phyloP scores from a whole-genome alignment of 2,888 invertebrate genomes.

The Phyllotreta striolata region DNA sequence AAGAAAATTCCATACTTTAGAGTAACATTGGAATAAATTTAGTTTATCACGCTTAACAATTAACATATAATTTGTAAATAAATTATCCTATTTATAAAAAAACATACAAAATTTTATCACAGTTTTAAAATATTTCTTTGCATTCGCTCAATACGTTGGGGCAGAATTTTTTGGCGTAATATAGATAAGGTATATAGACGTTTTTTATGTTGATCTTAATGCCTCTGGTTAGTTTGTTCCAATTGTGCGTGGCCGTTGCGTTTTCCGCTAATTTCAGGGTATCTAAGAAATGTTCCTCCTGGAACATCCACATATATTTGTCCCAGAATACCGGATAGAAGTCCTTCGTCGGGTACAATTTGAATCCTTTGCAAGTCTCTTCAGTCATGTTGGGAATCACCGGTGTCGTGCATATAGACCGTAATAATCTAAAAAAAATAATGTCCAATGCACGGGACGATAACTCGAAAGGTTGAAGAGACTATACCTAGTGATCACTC shows the following conservation, averaged over 20 bases:
- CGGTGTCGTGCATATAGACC: no score
- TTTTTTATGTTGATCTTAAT: constrained; percentile 56
- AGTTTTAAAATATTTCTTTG: constrained; percentile 50
- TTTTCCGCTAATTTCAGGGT: neutral
- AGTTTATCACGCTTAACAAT: no score
- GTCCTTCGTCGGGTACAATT: constrained; percentile 65
- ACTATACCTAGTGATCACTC: no score
- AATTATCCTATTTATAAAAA: neutral
- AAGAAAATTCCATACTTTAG: no score
- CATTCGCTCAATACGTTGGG: constrained; percentile 60
- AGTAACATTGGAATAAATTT: no score
- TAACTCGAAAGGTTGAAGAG: no score
- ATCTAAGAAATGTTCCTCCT: neutral
- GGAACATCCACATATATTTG: neutral
- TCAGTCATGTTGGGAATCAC: no score
- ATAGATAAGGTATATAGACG: constrained; percentile 62
- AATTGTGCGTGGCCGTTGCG: neutral
- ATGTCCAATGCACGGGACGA: no score
- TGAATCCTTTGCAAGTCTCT: constrained; percentile 66
- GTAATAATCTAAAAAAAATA: no score
- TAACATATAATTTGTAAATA: no score
- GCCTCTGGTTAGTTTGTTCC: constrained; percentile 55
- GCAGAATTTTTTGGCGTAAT: constrained; percentile 63
- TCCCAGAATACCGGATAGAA: neutral
- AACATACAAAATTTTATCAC: neutral